phyloP scores from a whole-genome alignment of 2,888 invertebrate genomes.

The Nomada fucata region DNA sequence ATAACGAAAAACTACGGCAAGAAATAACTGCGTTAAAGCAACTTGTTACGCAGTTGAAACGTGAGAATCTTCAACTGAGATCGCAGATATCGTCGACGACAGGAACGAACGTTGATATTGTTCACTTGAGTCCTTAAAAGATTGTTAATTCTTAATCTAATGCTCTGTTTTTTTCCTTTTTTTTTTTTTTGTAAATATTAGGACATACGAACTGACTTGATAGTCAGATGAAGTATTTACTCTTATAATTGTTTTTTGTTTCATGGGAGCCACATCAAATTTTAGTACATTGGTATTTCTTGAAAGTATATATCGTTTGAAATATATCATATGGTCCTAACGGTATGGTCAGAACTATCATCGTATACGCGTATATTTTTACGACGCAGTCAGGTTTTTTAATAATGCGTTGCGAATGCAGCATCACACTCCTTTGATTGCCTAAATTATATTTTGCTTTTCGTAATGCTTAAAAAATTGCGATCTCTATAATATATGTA shows the following conservation, averaged over 20 bases:
- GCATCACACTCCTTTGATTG: neutral
- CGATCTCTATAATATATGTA: neutral
- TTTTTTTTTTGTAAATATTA: conserved; percentile 66
- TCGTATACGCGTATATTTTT: conserved; percentile 23
- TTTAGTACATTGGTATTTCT: conserved; percentile 34
- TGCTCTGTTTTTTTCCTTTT: conserved; percentile 2
- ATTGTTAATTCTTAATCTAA: conserved; percentile 37
- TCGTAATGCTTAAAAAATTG: neutral
- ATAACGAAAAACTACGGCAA: conserved; percentile 90
- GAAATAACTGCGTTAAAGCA: conserved; percentile 90
- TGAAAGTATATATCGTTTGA: neutral
- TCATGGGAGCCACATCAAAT: conserved; percentile 29
- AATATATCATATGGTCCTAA: conserved; percentile 44
- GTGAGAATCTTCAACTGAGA: conserved; percentile 90
- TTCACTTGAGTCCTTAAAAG: conserved; percentile 75
- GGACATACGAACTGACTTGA: conserved; percentile 33
- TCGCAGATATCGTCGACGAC: conserved; percentile 84
- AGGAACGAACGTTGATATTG: conserved; percentile 66
- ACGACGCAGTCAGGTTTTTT: neutral
- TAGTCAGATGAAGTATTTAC: conserved; percentile 44
- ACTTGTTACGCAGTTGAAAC: conserved; percentile 89
- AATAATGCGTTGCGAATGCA: neutral
- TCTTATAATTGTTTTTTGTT: conserved; percentile 34
- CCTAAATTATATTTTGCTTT: conserved; percentile 20
- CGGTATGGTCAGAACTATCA: conserved; percentile 48